Evolutionary conservation across 2,888 invertebrate species (phyloP), one percentile per base, ranked within the genome.

Genomic region (Diplazon laetatorius): DNA sequence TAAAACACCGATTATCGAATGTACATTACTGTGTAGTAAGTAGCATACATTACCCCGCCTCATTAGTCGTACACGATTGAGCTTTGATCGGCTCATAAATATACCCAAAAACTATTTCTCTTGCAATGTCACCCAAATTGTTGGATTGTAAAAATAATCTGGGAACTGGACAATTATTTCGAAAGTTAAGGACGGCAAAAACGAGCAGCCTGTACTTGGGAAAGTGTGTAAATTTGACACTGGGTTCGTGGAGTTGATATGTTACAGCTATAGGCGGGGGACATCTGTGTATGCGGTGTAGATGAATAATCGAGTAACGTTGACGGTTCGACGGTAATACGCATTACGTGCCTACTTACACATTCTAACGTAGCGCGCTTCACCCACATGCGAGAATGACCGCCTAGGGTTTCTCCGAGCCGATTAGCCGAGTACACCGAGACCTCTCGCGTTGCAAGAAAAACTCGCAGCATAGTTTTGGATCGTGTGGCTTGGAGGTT

Each of bases 381-480:
- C 65, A 14, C 35, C 37, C 50, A 50, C 37, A 42, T 1, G n/a
- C 4, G n/a, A 10, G n/a, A 4, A 42, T 62, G 78, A 68, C 71
- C 55, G 16, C 55, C 66, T 75, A 75, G 62, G 78, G 78, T 78
- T 78, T 78, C 78, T 57, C 71, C 78, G 78, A 66, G 50, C 65
- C 65, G 48, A 50, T 78, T 75, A 78, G 71, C 30, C 1, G 30
- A 37, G 25, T 50, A 68, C 55, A 62, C 37, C 37, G 50, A 65
- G 65, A 65, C 55, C 55, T 55, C 48, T 65, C 65, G 30, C 20
- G 55, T 55, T 30, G 55, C 55, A 55, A 55, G 30, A 55, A 55
- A 55, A 55, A 3, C 30, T 30, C 16, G 35, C 9, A 9, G 2
- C 30, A 20, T 3, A 16, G 35, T 55, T 55, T 55, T 12, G 1